phyloP scores from a whole-genome alignment of 2,113 vertebrate species.

The Athene noctua region DNA sequence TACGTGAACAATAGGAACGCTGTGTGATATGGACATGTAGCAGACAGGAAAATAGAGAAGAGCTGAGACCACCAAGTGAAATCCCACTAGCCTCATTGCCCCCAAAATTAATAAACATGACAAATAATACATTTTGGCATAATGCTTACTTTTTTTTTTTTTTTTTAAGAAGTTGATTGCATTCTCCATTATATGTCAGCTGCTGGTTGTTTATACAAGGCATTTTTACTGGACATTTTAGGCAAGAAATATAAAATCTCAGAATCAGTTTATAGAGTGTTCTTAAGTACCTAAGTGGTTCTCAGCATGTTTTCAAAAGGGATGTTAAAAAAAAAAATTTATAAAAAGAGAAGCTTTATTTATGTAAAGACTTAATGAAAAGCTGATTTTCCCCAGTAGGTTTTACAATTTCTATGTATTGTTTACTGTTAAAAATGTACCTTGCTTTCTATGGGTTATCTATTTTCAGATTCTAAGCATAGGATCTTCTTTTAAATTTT shows the following conservation, averaged over 20 bases:
- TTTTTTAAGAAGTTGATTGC: neutral
- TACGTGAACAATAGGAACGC: constrained; percentile 17
- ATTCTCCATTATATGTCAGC: neutral
- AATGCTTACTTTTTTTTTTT: neutral
- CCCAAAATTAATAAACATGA: neutral
- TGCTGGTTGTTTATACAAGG: neutral
- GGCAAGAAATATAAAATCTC: neutral
- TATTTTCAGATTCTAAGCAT: neutral
- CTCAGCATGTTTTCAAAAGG: neutral
- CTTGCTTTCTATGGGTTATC: neutral
- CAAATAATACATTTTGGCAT: neutral
- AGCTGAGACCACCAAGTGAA: constrained; percentile 35
- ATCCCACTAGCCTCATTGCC: neutral
- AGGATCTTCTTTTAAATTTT: neutral
- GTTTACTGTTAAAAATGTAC: neutral
- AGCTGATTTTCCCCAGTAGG: neutral
- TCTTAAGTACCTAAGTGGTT: neutral
- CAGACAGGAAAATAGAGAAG: neutral
- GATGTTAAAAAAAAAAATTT: neutral
- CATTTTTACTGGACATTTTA: neutral
- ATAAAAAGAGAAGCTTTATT: neutral
- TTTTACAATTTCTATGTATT: neutral
- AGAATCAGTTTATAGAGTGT: neutral
- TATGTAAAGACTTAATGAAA: neutral
- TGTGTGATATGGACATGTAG: neutral